Percentiles rank a stretch among this genome's conserved stretches.
Evolutionary conservation across 2,797 vertebrate genomes (phyloP).

Genomic region (Chelon labrosus): DNA sequence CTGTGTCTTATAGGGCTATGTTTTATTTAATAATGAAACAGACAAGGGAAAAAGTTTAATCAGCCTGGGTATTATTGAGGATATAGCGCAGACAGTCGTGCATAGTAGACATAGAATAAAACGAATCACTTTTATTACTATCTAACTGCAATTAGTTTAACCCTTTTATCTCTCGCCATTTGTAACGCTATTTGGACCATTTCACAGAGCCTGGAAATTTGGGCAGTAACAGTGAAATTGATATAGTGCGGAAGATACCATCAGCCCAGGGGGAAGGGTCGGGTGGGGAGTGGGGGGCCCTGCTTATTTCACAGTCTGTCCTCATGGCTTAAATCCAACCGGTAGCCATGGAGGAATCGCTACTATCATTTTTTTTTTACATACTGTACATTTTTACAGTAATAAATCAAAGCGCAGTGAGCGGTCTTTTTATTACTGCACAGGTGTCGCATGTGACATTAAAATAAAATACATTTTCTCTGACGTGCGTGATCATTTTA

Average conservation of each 20-base stretch:
- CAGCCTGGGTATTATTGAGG: conserved; percentile 79
- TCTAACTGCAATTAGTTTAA: conserved; percentile 88
- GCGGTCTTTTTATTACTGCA: background rate
- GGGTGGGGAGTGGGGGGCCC: conserved; percentile 68
- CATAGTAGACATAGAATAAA: conserved; percentile 82
- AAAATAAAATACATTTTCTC: background rate
- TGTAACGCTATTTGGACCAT: conserved; percentile 86
- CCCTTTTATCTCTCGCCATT: conserved; percentile 88
- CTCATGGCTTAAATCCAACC: conserved; percentile 80
- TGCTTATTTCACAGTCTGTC: conserved; percentile 86
- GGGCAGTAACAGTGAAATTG: conserved; percentile 84
- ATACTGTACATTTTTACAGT: conserved; percentile 14
- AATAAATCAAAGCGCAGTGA: conserved; percentile 36
- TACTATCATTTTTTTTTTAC: conserved; percentile 32
- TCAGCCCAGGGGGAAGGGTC: conserved; percentile 83
- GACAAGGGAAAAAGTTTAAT: conserved; percentile 81
- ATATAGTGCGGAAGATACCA: conserved; percentile 85
- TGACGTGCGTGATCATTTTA: background rate
- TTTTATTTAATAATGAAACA: conserved; percentile 84
- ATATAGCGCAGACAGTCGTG: conserved; percentile 74
- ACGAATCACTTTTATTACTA: conserved; percentile 85
- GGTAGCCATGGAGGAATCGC: conserved; percentile 55
- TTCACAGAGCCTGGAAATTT: conserved; percentile 86
- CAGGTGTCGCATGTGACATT: background rate
- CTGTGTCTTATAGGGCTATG: conserved; percentile 69